A percentile compares a stretch with the other conserved stretches of the same genome.
phyloP scores from a whole-genome alignment of 2,888 invertebrate genomes.

The Gymnocheta viridis region DNA sequence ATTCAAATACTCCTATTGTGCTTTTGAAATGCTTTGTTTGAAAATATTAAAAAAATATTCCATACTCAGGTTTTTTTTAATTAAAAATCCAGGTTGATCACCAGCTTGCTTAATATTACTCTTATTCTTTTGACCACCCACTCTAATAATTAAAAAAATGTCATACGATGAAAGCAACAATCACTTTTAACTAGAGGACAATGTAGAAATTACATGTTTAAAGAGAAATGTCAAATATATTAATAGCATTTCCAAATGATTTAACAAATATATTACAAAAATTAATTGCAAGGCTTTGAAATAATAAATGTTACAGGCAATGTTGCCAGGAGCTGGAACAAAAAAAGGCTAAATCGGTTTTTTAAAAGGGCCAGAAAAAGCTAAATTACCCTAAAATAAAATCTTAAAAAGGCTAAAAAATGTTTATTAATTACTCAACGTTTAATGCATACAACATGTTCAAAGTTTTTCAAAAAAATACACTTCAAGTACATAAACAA shows the following conservation, averaged over 20 bases:
- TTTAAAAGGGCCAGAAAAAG: too few species aligned
- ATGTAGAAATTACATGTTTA: background rate
- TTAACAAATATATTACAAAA: constrained; percentile 52
- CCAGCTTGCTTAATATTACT: background rate
- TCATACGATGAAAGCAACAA: constrained; percentile 1
- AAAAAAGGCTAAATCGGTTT: too few species aligned
- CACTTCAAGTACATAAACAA: too few species aligned
- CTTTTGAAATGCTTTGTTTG: background rate
- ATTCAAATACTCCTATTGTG: background rate
- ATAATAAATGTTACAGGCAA: constrained; percentile 13
- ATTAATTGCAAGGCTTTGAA: constrained; percentile 5
- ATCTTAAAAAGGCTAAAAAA: too few species aligned
- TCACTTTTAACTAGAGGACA: background rate
- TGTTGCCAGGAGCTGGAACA: too few species aligned
- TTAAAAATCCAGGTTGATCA: background rate
- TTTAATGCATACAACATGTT: too few species aligned
- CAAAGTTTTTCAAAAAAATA: too few species aligned
- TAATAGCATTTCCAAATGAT: constrained; percentile 55
- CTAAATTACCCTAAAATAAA: too few species aligned
- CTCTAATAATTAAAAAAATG: constrained; percentile 11
- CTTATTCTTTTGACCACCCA: too few species aligned
- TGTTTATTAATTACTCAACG: too few species aligned
- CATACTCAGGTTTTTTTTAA: background rate
- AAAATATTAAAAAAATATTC: background rate
- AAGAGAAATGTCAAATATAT: constrained; percentile 7